phyloP scores from a whole-genome alignment of 2,888 invertebrate species.

The Thymelicus lineola region DNA sequence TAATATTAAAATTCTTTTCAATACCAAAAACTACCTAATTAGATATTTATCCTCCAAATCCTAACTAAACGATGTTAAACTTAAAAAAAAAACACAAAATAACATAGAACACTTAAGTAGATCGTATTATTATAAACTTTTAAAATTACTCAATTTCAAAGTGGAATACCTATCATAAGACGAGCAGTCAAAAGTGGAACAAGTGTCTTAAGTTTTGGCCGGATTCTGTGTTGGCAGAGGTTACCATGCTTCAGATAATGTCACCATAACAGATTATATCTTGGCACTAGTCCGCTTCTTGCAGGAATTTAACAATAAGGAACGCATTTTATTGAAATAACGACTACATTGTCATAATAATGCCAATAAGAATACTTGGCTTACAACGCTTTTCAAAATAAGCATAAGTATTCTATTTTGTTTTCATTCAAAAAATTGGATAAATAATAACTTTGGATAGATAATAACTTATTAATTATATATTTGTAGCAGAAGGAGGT shows the following conservation, averaged over 20 bases:
- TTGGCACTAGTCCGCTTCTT: constrained; percentile 70
- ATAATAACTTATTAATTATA: too few relatives aligned
- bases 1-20: too few relatives aligned
- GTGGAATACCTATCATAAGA: constrained; percentile 42
- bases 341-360: constrained; percentile 54
- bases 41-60: too few relatives aligned
- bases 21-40: too few relatives aligned
- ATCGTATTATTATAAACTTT: not conserved
- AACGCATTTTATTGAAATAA: constrained; percentile 56
- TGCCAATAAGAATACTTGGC: constrained; percentile 32
- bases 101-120: not conserved
- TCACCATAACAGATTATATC: constrained; percentile 83
- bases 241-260: constrained; percentile 68
- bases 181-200: constrained; percentile 57
- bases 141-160: constrained; percentile 14
- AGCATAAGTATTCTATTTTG: not conserved
- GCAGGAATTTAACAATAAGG: constrained; percentile 66
- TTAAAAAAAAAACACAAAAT: not conserved
- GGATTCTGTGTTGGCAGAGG: constrained; percentile 73
- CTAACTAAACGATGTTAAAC: not conserved
- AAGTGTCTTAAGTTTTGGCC: constrained; percentile 70
- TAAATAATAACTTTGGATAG: too few relatives aligned
- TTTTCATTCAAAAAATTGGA: too few relatives aligned
- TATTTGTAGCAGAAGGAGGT: too few relatives aligned
- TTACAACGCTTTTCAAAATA: not conserved